Conservation (phyloP, 2,113 vertebrate species). For the Macaca mulatta region DNA sequence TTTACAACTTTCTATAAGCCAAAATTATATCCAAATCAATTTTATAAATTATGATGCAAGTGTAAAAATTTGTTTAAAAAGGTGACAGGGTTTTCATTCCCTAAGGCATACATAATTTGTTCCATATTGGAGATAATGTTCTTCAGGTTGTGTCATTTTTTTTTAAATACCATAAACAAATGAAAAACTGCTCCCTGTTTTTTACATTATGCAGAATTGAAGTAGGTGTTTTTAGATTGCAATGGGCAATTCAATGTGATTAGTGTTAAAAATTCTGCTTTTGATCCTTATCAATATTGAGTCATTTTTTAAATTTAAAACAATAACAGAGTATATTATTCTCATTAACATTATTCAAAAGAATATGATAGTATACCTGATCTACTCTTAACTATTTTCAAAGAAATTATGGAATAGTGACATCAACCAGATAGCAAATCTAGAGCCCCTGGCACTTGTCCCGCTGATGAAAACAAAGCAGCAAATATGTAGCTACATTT, state of each 20-base stretch:
- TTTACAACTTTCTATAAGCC: neutral
- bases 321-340: neutral
- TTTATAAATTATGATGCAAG: neutral
- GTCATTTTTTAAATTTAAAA: conserved; percentile 13
- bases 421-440: neutral
- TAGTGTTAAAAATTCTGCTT: neutral
- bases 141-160: neutral
- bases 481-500: neutral
- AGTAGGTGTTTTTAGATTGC: neutral
- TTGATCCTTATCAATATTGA: neutral
- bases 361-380: neutral
- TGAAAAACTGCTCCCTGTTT: neutral
- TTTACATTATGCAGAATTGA: neutral
- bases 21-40: neutral
- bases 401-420: neutral
- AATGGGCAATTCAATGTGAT: neutral
- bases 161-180: neutral
- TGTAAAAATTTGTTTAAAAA: neutral
- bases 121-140: neutral
- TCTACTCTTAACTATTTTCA: neutral
- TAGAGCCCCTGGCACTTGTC: neutral
- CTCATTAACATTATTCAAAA: neutral
- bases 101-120: neutral
- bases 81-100: neutral
- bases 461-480: neutral